Evolutionary conservation across 2,113 vertebrate genomes (phyloP).

Genomic region (Bos javanicus): DNA sequence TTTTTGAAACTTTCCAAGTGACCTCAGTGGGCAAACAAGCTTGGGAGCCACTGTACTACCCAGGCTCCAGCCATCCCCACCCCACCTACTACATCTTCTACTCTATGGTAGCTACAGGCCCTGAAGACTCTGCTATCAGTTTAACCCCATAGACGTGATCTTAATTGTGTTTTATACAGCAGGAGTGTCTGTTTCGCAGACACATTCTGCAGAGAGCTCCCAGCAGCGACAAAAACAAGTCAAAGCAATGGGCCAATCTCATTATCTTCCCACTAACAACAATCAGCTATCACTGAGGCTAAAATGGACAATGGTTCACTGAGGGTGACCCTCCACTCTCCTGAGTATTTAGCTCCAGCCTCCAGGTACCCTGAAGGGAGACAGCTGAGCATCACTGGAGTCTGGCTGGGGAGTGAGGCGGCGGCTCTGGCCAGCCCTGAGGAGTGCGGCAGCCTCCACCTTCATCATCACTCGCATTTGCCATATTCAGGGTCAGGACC

Average conservation of each 20-base stretch:
- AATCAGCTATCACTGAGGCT: conserved; percentile 6
- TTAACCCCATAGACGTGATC: not conserved
- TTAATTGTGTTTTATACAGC: conserved; percentile 5
- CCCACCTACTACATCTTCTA: not conserved
- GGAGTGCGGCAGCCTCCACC: accelerated
- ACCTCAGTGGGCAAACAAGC: not conserved
- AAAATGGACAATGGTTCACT: conserved; percentile 16
- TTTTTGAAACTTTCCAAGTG: not conserved
- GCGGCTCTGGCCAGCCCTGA: not conserved
- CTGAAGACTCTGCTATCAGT: not conserved
- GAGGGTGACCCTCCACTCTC: not conserved
- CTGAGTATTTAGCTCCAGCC: not conserved
- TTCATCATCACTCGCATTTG: not conserved
- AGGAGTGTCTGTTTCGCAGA: conserved; percentile 1
- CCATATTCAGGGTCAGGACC: conserved; percentile 27
- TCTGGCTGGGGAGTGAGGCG: not conserved
- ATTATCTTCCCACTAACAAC: not conserved
- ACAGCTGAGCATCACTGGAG: not conserved
- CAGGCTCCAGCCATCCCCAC: not conserved
- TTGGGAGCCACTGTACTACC: not conserved
- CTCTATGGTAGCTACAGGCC: not conserved
- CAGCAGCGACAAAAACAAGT: conserved; percentile 35
- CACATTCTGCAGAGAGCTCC: conserved; percentile 28
- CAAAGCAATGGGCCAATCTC: conserved; percentile 44
- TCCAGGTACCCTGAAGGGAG: not conserved